A percentile compares a stretch with the other conserved stretches of the same genome.
Evolutionary conservation across 1,140 invertebrate genomes (phyloP).

Genomic region (Bombyx mori): ASM3026992v2 NC_085118.1:1547501-1548000

Average conservation of each 20-base stretch:
- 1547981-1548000: no score
- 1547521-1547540: neutral
- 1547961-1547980: no score
- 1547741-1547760: slow-evolving; percentile 89
- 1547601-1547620: slow-evolving; percentile 87
- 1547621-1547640: slow-evolving; percentile 87
- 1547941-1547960: no score
- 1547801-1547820: no score
- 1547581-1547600: slow-evolving; percentile 90
- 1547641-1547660: slow-evolving; percentile 86
- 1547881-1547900: no score
- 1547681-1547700: slow-evolving; percentile 88
- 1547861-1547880: no score
- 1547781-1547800: slow-evolving; percentile 1
- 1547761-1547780: slow-evolving; percentile 85
- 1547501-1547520: neutral
- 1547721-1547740: slow-evolving; percentile 81
- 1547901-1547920: no score
- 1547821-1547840: no score
- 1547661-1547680: slow-evolving; percentile 83
- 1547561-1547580: slow-evolving; percentile 92
- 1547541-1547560: slow-evolving; percentile 79
- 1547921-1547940: no score
- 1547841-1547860: no score
- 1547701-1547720: slow-evolving; percentile 88